phyloP scores from a whole-genome alignment of 2,888 invertebrate genomes.

The Brenthis hecate region DNA sequence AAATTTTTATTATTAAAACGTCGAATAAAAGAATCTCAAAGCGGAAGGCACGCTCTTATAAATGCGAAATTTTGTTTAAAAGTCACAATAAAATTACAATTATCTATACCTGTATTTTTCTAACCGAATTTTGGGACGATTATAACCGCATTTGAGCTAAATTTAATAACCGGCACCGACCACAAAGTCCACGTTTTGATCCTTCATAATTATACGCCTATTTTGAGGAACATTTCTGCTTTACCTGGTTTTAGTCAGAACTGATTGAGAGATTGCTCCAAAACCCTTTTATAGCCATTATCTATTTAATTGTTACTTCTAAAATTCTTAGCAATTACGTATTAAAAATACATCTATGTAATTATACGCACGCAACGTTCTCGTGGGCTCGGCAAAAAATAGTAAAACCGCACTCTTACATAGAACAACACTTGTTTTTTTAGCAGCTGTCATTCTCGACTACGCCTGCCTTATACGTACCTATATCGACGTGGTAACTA shows the following conservation, averaged over 20 bases:
- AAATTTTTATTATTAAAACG: conserved; percentile 66
- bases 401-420: conserved; percentile 4
- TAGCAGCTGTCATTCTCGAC: conserved; percentile 16
- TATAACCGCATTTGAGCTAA: conserved; percentile 78
- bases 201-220: conserved; percentile 77
- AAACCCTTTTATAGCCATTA: conserved; percentile 51
- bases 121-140: conserved; percentile 60
- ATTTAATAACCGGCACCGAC: conserved; percentile 72
- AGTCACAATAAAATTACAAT: conserved; percentile 60
- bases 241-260: conserved; percentile 69
- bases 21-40: conserved; percentile 47
- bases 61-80: conserved; percentile 51
- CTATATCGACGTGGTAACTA: background rate
- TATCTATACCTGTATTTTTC: conserved; percentile 58
- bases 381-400: conserved; percentile 23
- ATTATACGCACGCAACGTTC: conserved; percentile 43
- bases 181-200: conserved; percentile 66
- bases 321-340: conserved; percentile 43
- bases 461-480: background rate
- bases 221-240: conserved; percentile 62
- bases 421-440: conserved; percentile 4
- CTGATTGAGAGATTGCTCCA: conserved; percentile 60
- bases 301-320: conserved; percentile 57
- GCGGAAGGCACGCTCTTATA: conserved; percentile 67
- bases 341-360: conserved; percentile 40